Evolutionary conservation across 2,888 invertebrate genomes (phyloP), one percentile per base, ranked within the genome.

Genomic region (Beris chalybata): DNA sequence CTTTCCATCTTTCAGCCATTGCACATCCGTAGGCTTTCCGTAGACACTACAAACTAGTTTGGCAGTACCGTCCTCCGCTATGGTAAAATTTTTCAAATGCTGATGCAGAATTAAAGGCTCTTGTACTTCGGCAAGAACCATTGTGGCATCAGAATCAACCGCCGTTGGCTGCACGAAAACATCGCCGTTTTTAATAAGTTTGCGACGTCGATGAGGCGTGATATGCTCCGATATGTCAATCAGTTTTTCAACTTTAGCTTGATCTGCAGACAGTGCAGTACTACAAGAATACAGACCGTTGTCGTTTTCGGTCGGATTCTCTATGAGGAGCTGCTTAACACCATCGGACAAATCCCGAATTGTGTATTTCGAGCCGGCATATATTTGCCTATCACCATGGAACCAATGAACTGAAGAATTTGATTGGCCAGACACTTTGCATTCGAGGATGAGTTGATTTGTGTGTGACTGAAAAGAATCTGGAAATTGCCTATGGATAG

Each of bases 21-120:
- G 84, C 3, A 91, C 83, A 32, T 84, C 83, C 43, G 91, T 87
- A 66, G 90, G 89, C 0, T 87, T 84, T 5, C 90, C 89, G 11
- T 91, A 82, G 1, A 92, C 86, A 70, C 88, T 89, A 76, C 93
- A 93, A 0, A 90, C 90, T 7, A 94, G 79, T 79, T 90, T 90
- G 4, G 91, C 88, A 71, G 88, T 84, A 12, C 89, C 89, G 1
- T 89, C 89, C 74, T 87, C 86, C 0, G 89, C 87, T 12, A 90
- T 89, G 1, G 89, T 89, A 76, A 91, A 85, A 72, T 92, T 89
- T 13, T 89, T 89, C 66, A 94, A 80, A 64, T 85, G 84, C 1
- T 90, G 90, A 56, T 90, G 89, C 74, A 94, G 89, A 66, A 85
- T 83, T 0, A 93, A 91, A 3, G 44, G 13, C 12, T 53, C 22